A percentile compares a stretch with the other conserved stretches of the same genome.
These are phyloP conservation scores for Prosapia bicincta DNA, from an alignment of 2,888 invertebrate genomes.

Conservation along the genomic window DNA sequence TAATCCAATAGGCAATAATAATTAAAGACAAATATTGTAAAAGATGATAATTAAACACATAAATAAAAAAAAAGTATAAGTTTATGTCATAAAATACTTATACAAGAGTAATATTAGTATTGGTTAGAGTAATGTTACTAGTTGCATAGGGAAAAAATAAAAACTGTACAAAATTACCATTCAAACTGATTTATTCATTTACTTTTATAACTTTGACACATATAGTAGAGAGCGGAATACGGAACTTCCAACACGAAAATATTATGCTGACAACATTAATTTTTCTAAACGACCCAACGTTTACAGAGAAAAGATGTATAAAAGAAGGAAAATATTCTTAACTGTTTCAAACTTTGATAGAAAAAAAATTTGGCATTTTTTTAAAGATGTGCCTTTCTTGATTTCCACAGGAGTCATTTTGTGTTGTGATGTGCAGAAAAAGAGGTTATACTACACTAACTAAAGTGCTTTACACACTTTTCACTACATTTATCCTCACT, in stretches of 20 bases:
- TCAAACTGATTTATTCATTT: slow-evolving; percentile 2
- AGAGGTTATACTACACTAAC: not conserved
- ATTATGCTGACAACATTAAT: not conserved
- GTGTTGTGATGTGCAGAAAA: not conserved
- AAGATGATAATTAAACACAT: no score
- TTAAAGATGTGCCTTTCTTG: not conserved
- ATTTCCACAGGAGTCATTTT: not conserved
- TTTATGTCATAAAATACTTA: no score
- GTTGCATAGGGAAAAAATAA: no score
- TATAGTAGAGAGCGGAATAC: slow-evolving; percentile 2
- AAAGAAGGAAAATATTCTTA: not conserved
- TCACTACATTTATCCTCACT: not conserved
- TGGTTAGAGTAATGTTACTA: no score
- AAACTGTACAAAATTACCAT: not conserved
- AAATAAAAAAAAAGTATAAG: no score
- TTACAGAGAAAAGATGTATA: not conserved
- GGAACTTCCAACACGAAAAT: not conserved
- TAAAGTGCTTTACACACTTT: not conserved
- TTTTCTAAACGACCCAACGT: not conserved
- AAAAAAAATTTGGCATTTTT: not conserved
- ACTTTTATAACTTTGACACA: slow-evolving; percentile 1
- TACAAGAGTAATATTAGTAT: no score
- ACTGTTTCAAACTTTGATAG: no score
- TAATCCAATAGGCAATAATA: no score
- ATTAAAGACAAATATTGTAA: no score